Conservation (phyloP, 1,140 invertebrate genomes). For the Lysiphlebus fabarum region DNA sequence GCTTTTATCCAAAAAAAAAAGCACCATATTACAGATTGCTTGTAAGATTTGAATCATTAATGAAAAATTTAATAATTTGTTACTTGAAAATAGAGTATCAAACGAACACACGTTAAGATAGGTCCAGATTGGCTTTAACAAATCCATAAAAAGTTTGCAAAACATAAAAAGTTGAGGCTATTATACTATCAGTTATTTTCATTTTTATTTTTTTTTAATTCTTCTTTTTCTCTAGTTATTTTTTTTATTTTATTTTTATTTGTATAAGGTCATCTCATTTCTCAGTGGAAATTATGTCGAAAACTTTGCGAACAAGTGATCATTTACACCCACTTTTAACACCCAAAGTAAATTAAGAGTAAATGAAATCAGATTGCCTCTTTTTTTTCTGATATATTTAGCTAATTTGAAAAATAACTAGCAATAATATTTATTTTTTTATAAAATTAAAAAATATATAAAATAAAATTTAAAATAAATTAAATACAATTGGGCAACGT, state of each 20-base stretch:
- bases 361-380: conserved; percentile 13
- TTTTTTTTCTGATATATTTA: neutral
- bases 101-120: conserved; percentile 55
- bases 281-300: too few relatives aligned
- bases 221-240: neutral
- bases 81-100: too few relatives aligned
- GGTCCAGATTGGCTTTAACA: conserved; percentile 42
- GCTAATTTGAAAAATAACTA: too few relatives aligned
- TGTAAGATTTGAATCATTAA: neutral
- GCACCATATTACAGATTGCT: neutral
- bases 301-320: neutral
- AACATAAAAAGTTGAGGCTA: conserved; percentile 29
- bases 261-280: too few relatives aligned
- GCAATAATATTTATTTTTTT: too few relatives aligned
- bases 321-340: conserved; percentile 11
- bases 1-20: neutral
- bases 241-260: conserved; percentile 2
- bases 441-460: too few relatives aligned
- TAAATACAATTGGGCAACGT: too few relatives aligned
- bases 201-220: conserved; percentile 3
- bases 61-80: too few relatives aligned
- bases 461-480: neutral
- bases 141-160: conserved; percentile 34
- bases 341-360: neutral
- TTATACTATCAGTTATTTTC: neutral